These are phyloP conservation scores for Brenthis ino DNA, from an alignment of 2,888 invertebrate genomes.

Conservation along the genomic window DNA sequence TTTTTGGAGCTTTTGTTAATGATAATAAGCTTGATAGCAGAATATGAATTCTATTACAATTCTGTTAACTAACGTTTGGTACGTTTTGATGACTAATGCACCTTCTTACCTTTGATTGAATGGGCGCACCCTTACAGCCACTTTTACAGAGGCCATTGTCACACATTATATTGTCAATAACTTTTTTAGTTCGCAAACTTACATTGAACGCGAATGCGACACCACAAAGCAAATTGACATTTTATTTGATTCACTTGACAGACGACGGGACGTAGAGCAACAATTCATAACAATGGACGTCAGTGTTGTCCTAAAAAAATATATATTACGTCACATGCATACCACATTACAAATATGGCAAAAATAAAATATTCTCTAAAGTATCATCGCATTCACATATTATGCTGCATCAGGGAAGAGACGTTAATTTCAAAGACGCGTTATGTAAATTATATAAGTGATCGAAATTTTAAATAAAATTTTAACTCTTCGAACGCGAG, in stretches of 20 bases:
- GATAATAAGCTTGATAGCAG: constrained; percentile 24
- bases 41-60: constrained; percentile 21
- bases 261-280: constrained; percentile 39
- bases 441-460: too few relatives aligned
- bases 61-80: constrained; percentile 22
- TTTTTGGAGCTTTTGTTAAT: constrained; percentile 19
- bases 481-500: too few relatives aligned
- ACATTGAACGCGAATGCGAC: constrained; percentile 66
- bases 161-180: constrained; percentile 76
- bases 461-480: too few relatives aligned
- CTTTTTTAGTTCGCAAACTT: constrained; percentile 59
- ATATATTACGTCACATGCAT: background rate
- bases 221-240: constrained; percentile 65
- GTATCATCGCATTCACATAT: background rate
- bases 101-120: constrained; percentile 90
- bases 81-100: constrained; percentile 39
- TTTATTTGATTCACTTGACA: constrained; percentile 47
- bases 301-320: constrained; percentile 27
- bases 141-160: constrained; percentile 95
- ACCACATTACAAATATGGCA: background rate
- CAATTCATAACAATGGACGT: constrained; percentile 32
- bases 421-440: too few relatives aligned
- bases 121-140: constrained; percentile 94
- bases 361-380: background rate
- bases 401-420: too few relatives aligned